Base-by-base conservation (phyloP, 2,888 invertebrate species). In the Brachyptera risi region DNA sequence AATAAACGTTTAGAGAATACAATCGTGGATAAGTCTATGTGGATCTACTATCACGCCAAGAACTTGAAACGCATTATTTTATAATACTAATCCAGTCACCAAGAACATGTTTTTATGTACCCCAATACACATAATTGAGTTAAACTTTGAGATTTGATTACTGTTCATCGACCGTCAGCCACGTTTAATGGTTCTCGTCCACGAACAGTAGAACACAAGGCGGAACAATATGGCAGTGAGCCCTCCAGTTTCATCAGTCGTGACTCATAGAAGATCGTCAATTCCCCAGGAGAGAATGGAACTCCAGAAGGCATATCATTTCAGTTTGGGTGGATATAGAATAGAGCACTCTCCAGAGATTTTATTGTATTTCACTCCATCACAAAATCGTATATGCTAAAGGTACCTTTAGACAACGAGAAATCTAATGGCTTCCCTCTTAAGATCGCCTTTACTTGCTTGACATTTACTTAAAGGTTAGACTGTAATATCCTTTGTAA, bases 391-490 rank as follows among this genome's bases (percentile, higher is more conserved):
- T 35, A 31, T 51, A 3, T 7, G 17, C 4, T 40, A 26, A 3
- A 15, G 31, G 31, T 51, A 47, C 23, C 54, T 54, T 11, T 21
- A 35, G 54, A 37, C 31, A 19, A 54, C 35, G 21, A 35, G 4
- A 21, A 31, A n/a, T 15, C 54, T 37, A 21, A 54, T 37, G 35
- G 37, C 37, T 37, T 54, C 37, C 54, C 21, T 37, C 54, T 47
- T 17, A 60, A 60, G 60, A 60, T 56, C 44, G 60, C 56, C 60
- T 38, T 24, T 26, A 21, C 49, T 58, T 60, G 47, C 62, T 60
- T 64, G 64, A 64, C 64, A 64, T 64, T 64, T 64, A 27, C 38
- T 56, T 56, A 64, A 64, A 64, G 64, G 64, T 64, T 62, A 64
- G 59, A 13, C 27, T 38, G 50, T 57, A 57, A 50, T 61, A 57